Conservation (phyloP, 2,113 vertebrate genomes). For the Cnemophilus loriae region DNA sequence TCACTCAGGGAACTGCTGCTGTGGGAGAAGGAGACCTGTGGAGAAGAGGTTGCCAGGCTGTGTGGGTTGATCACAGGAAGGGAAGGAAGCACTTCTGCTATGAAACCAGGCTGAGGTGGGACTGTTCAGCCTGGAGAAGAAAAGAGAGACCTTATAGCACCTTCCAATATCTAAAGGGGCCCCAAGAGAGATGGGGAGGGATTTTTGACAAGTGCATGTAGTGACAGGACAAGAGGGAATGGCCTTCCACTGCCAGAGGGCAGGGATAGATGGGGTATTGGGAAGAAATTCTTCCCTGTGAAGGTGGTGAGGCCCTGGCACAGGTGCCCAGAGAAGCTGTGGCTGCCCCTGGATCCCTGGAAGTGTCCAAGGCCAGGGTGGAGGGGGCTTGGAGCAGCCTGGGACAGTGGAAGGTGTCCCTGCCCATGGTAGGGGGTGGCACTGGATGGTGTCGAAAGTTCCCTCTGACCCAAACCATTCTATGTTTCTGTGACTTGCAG, state of each 20-base stretch:
- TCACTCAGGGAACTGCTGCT: background rate
- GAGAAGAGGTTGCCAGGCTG: background rate
- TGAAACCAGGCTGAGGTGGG: background rate
- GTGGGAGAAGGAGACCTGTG: background rate
- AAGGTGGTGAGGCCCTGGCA: background rate
- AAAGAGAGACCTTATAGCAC: background rate
- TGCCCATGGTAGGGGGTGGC: background rate
- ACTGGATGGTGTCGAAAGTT: background rate
- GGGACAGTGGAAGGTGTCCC: background rate
- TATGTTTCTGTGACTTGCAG: fast-evolving
- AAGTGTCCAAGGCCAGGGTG: fast-evolving
- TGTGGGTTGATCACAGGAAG: background rate
- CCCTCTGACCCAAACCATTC: background rate
- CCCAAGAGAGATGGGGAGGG: background rate
- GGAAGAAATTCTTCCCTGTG: background rate
- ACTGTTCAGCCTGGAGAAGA: background rate
- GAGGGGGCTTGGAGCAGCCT: fast-evolving
- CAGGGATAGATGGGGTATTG: background rate
- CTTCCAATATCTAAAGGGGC: background rate
- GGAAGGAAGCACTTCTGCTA: background rate
- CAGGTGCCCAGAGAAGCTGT: background rate
- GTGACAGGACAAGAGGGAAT: background rate
- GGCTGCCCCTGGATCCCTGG: background rate
- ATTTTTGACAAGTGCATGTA: background rate
- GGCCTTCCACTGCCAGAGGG: background rate